Conservation (phyloP, 2,888 invertebrate species). For the Mythimna impura region DNA sequence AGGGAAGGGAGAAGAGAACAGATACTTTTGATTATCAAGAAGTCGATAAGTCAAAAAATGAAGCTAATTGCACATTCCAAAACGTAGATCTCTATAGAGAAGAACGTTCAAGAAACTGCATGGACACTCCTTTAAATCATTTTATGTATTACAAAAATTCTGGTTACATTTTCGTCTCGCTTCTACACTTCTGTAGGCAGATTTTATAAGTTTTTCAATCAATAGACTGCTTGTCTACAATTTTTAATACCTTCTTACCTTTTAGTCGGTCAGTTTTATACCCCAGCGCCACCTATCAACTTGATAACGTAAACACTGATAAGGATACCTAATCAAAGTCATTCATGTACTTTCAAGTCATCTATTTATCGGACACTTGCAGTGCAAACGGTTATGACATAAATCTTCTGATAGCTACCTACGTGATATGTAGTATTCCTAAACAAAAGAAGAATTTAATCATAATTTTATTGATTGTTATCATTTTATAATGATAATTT, state of each 20-base stretch:
- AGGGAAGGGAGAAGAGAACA: no score
- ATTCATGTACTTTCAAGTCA: conserved; percentile 20
- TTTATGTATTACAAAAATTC: no score
- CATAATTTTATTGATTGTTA: conserved; percentile 10
- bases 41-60: no score
- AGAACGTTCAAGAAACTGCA: no score
- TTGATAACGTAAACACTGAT: conserved; percentile 31
- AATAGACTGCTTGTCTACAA: not conserved
- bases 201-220: no score
- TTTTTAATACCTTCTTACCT: not conserved
- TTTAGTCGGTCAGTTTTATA: not conserved
- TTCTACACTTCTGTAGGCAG: no score
- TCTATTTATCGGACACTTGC: conserved; percentile 31
- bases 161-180: no score
- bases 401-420: conserved; percentile 6
- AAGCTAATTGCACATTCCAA: no score
- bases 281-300: conserved; percentile 40
- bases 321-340: conserved; percentile 17
- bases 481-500: not conserved
- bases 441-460: conserved; percentile 46
- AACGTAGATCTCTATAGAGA: no score
- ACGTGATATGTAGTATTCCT: conserved; percentile 2
- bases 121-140: no score
- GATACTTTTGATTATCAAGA: no score
- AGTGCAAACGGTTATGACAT: conserved; percentile 8